Conservation (phyloP, 2,888 invertebrate species). For the Vesta saturnalis region DNA sequence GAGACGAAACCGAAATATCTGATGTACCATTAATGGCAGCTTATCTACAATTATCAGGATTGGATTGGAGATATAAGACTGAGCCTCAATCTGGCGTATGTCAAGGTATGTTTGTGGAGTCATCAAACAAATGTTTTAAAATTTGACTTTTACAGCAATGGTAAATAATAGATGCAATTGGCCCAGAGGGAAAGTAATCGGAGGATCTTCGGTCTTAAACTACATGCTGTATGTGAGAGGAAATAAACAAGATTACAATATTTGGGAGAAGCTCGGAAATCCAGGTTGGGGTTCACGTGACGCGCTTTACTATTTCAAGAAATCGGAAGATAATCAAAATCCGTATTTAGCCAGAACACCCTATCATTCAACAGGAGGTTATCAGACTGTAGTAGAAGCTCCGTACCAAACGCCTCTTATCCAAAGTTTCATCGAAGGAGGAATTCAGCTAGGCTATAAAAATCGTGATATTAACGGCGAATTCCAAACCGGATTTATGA, state of each 20-base stretch:
- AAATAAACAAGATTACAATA: conserved; percentile 88
- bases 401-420: conserved; percentile 88
- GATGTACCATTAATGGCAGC: conserved; percentile 90
- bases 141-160: conserved; percentile 71
- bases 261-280: conserved; percentile 88
- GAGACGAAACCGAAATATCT: conserved; percentile 90
- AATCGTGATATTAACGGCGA: conserved; percentile 90
- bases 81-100: conserved; percentile 86
- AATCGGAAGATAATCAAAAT: conserved; percentile 90
- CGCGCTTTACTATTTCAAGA: conserved; percentile 85
- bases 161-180: conserved; percentile 86
- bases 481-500: conserved; percentile 87
- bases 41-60: conserved; percentile 84
- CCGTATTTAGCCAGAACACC: conserved; percentile 82
- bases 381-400: conserved; percentile 85
- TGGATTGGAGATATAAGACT: conserved; percentile 94
- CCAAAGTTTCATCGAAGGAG: conserved; percentile 83
- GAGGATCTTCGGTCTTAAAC: conserved; percentile 89
- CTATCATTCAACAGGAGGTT: conserved; percentile 84
- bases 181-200: conserved; percentile 92
- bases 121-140: too few relatives aligned
- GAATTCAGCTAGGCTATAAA: conserved; percentile 74
- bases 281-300: conserved; percentile 88
- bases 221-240: conserved; percentile 93
- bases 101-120: conserved; percentile 68